A percentile compares a stretch with the other conserved stretches of the same genome.
These are phyloP conservation scores for Oscheius myriophilus DNA, from an alignment of 2,888 invertebrate genomes.

Conservation along the genomic window DNA sequence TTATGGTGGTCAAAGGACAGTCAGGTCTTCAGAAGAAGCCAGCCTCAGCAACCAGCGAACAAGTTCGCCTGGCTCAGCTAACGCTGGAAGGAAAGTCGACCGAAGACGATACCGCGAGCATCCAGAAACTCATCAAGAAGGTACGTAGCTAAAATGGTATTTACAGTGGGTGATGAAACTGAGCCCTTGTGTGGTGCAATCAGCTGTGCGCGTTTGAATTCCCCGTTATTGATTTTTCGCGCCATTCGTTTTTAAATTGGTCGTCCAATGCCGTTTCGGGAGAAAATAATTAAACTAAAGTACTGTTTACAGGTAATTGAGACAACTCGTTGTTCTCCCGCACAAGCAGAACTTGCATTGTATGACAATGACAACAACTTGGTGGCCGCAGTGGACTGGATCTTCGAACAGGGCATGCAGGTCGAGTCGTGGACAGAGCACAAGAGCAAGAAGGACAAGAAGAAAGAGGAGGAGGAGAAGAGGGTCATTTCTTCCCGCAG, in stretches of 20 bases:
- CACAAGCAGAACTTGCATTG: conserved; percentile 65
- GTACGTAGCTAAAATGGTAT: conserved; percentile 24
- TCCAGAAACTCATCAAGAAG: conserved; percentile 57
- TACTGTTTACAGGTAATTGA: conserved; percentile 60
- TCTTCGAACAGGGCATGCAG: conserved; percentile 53
- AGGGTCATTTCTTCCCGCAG: conserved; percentile 8
- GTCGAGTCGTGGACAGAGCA: conserved; percentile 61
- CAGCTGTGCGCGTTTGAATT: too few species aligned
- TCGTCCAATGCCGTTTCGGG: not conserved
- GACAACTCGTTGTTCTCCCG: conserved; percentile 61
- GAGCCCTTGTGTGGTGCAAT: not conserved
- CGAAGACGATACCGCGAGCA: conserved; percentile 42
- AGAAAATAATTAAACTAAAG: not conserved
- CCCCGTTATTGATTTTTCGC: not conserved
- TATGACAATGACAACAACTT: conserved; percentile 61
- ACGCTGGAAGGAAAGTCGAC: conserved; percentile 48
- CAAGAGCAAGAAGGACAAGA: conserved; percentile 59
- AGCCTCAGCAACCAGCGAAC: conserved; percentile 44
- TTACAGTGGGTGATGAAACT: not conserved
- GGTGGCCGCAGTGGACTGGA: conserved; percentile 57
- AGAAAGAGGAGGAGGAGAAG: conserved; percentile 45
- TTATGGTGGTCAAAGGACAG: conserved; percentile 51
- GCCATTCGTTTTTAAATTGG: too few species aligned
- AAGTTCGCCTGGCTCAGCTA: conserved; percentile 51
- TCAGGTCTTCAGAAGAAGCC: conserved; percentile 6